Evolutionary conservation across 2,797 vertebrate genomes (phyloP), one percentile per base, ranked within the genome.

Genomic region (Melanogrammus aeglefinus): DNA sequence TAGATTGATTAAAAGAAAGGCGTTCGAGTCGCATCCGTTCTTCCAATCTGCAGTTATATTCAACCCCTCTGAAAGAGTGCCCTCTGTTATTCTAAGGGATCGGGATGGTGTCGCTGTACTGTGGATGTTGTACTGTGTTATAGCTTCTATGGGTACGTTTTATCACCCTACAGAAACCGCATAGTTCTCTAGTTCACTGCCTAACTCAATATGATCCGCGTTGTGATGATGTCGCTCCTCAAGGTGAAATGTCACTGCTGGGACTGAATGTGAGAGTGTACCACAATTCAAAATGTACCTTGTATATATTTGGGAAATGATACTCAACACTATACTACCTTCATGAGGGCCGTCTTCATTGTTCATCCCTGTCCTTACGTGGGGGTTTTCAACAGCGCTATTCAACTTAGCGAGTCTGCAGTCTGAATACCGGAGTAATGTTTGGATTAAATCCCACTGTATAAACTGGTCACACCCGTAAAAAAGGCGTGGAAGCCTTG

Each of bases 401-500:
- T 70, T 70, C n/a, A 69, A 51, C 5, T 51, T 5, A 51, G 41
- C 44, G 16, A 47, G 44, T 14, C 12, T 13, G 14, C 44, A 21
- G 18, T 21, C 16, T 57, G 47, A 57, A 57, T 57, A 57, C 47
- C 47, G 16, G 47, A 21, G 47, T 57, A 57, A 57, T 18, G 47
- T 57, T 57, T 57, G 16, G 47, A 57, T 21, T 18, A 57, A 57
- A 57, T 57, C 47, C 0, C 47, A 57, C 47, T 57, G 47, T 57
- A 57, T 57, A 5, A 6, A 29, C 7, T 70, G 24, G 24, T 70
- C 66, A 24, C 27, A 4, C 66, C 47, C 47, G 21, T 70, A 24
- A 24, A 70, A 66, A 66, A 1, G 1, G 16, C 1, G 16, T 63
- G 69, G 69, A 12, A 35, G 33, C 72, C 57, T 78, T 85, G 72